Base-by-base conservation (phyloP, 2,888 invertebrate species). In the Willowsia nigromaculata region DNA sequence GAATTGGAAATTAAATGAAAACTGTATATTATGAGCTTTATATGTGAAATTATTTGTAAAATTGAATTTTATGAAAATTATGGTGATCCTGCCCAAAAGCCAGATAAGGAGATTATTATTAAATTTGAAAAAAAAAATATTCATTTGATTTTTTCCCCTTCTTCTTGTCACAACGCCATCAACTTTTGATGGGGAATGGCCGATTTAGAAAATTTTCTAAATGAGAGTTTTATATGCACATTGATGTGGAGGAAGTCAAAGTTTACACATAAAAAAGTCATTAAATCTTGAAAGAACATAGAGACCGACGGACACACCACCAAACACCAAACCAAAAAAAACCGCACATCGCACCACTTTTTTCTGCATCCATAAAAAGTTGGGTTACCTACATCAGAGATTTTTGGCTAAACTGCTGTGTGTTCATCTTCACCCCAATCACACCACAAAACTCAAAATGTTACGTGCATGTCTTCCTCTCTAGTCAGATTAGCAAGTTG, bases 11-110 rank as follows among this genome's bases (percentile, higher is more conserved):
- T 43, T 43, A 43, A 43, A 43, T 37, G 37, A 37, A 37, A 6
- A 37, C 9, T 37, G 9, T 37, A 37, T 37, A 50, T 1, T 50
- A 50, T 50, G 50, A 13, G 50, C 1, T 50, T n/a, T 18, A 50
- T 50, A 50, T n/a, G 50, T n/a, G 50, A 50, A 50, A 50, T n/a
- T 50, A 18, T 15, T 50, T 50, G 62, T 30, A 47, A 53, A 78
- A 78, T 78, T 78, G 78, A 78, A 78, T 78, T 53, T 78, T 78
- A 78, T 53, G 78, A 56, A 78, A 78, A 78, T 78, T 22, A 53
- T 33, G 33, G 37, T 40, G 40, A 43, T 59, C 81, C 68, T 71
- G 40, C 40, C 40, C 37, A 37, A 50, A 50, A 30, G 68, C 81
- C 81, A 81, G 81, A 81, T 43, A 81, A 40, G 81, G 81, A 62